These are phyloP conservation scores for Shinisaurus crocodilurus DNA, from an alignment of 2,113 vertebrate species.

Conservation along the genomic window DNA sequence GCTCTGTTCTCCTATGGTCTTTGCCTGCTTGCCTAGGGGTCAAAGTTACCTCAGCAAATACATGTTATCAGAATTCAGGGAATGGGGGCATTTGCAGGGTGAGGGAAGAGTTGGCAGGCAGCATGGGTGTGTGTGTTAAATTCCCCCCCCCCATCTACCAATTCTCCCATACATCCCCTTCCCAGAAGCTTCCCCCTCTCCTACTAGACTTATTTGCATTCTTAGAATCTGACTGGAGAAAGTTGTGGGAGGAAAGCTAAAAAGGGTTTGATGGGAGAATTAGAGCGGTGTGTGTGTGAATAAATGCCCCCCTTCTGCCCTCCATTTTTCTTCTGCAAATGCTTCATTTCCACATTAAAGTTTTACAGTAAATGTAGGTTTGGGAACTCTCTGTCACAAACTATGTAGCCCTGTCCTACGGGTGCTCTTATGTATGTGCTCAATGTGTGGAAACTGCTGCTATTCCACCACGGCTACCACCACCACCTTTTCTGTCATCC, in stretches of 20 bases:
- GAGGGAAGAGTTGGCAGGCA: background rate
- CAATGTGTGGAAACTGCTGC: too few relatives aligned
- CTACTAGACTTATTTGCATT: too few relatives aligned
- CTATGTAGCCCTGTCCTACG: background rate
- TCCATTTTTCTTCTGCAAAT: too few relatives aligned
- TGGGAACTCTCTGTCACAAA: background rate
- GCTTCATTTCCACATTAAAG: too few relatives aligned
- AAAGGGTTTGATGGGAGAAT: too few relatives aligned
- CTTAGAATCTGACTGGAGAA: too few relatives aligned
- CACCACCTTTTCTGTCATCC: too few relatives aligned
- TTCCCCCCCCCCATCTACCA: background rate
- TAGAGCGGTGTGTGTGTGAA: too few relatives aligned
- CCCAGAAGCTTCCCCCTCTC: background rate
- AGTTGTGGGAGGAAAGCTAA: too few relatives aligned
- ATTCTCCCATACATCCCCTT: background rate
- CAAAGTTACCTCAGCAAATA: background rate
- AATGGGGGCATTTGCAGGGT: background rate
- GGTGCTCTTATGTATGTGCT: background rate
- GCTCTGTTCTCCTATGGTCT: background rate
- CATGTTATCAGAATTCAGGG: background rate
- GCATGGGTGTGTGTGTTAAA: background rate
- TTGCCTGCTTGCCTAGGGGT: too few relatives aligned
- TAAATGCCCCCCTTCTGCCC: too few relatives aligned
- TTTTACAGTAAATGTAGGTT: background rate
- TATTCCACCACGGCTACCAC: too few relatives aligned